Percentiles rank a stretch among this genome's conserved stretches.
These are phyloP conservation scores for Toxonevra muliebris DNA, from an alignment of 2,888 invertebrate genomes.

Conservation along the genomic window DNA sequence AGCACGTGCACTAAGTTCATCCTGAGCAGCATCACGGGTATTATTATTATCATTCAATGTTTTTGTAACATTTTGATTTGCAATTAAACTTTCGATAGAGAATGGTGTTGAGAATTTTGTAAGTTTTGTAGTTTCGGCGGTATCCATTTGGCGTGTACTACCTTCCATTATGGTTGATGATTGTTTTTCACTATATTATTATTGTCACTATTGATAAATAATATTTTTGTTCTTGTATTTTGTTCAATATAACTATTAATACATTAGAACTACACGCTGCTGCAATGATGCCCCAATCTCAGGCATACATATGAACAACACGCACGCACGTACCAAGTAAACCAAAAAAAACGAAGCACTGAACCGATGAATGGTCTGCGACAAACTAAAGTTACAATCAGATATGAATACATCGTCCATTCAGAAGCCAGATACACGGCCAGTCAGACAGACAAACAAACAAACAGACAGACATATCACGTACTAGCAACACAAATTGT, in stretches of 20 bases:
- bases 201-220: neutral
- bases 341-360: constrained; percentile 45
- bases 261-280: neutral
- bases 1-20: constrained; percentile 54
- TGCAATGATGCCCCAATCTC: neutral
- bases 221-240: constrained; percentile 31
- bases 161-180: constrained; percentile 36
- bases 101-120: constrained; percentile 63
- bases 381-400: constrained; percentile 49
- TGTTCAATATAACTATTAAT: constrained; percentile 3
- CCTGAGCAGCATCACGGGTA: constrained; percentile 33
- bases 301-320: constrained; percentile 25
- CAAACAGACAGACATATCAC: constrained; percentile 43
- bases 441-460: constrained; percentile 39
- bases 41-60: neutral
- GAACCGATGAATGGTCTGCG: constrained; percentile 61
- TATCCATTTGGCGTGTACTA: constrained; percentile 34
- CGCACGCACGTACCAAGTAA: constrained; percentile 15
- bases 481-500: constrained; percentile 32
- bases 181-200: constrained; percentile 34
- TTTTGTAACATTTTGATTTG: constrained; percentile 51
- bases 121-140: constrained; percentile 46
- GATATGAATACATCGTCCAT: neutral
- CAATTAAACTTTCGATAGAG: constrained; percentile 64
- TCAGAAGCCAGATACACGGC: constrained; percentile 25